Evolutionary conservation across 2,797 vertebrate species (phyloP).

Genomic region (Merluccius polli): DNA sequence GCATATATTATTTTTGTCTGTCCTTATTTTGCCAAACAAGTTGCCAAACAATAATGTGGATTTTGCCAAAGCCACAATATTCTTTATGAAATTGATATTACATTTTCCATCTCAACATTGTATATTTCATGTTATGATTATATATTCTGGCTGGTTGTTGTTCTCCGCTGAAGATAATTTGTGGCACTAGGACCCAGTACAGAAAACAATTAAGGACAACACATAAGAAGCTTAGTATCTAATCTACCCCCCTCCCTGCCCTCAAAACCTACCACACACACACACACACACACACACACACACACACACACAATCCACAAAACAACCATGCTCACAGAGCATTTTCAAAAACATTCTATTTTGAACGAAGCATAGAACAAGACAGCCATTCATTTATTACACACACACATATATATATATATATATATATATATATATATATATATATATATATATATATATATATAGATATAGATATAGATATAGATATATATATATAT

Average conservation of each 20-base stretch:
- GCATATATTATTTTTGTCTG: background rate
- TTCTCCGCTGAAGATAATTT: conserved; percentile 17
- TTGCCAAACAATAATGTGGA: background rate
- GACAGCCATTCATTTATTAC: conserved; percentile 63
- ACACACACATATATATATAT: conserved; percentile 50
- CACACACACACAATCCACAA: conserved; percentile 22
- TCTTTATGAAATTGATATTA: conserved; percentile 2
- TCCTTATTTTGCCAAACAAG: background rate
- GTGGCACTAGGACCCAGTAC: conserved; percentile 73
- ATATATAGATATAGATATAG: too few relatives aligned
- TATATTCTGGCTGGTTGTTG: conserved; percentile 33
- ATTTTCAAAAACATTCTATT: conserved; percentile 64
- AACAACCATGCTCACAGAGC: conserved; percentile 11
- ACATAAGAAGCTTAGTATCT: conserved; percentile 79
- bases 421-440: too few relatives aligned
- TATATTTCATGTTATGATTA: conserved; percentile 27
- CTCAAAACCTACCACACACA: conserved; percentile 31
- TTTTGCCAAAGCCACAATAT: background rate
- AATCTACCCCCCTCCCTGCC: conserved; percentile 60
- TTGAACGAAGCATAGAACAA: conserved; percentile 54
- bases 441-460: too few relatives aligned
- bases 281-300: conserved; percentile 33
- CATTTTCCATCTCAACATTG: conserved; percentile 4
- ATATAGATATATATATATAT: too few relatives aligned
- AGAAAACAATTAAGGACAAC: conserved; percentile 74